These are phyloP conservation scores for Campoletis sonorensis DNA, from an alignment of 1,140 invertebrate species.

Conservation along the genomic window DNA sequence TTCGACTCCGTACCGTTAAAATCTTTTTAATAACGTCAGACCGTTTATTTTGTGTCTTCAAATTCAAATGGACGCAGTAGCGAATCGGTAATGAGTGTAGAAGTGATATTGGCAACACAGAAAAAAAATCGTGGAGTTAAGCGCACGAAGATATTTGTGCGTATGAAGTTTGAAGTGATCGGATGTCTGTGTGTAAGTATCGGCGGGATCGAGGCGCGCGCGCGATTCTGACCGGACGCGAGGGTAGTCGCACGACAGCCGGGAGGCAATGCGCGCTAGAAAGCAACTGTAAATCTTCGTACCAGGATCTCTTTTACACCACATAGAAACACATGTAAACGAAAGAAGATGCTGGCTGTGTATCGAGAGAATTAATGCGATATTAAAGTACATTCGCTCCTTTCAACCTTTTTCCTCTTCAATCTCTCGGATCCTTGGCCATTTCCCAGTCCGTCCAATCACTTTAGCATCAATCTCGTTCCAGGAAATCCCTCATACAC, in stretches of 20 bases:
- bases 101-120: neutral
- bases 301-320: constrained; percentile 36
- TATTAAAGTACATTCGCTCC: constrained; percentile 41
- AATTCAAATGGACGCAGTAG: constrained; percentile 3
- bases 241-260: constrained; percentile 46
- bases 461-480: too few relatives aligned
- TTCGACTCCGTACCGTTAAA: neutral
- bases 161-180: too few relatives aligned
- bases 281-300: constrained; percentile 46
- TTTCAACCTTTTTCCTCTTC: neutral
- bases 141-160: neutral
- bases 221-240: constrained; percentile 37
- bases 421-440: neutral
- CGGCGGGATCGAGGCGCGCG: too few relatives aligned
- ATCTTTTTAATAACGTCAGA: constrained; percentile 10
- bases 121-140: neutral
- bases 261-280: constrained; percentile 43
- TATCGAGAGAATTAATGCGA: constrained; percentile 31
- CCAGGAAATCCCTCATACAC: too few relatives aligned
- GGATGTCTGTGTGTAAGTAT: neutral
- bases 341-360: neutral
- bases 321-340: neutral
- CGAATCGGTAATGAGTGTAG: neutral
- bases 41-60: neutral
- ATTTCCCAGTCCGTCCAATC: too few relatives aligned